Evolutionary conservation across 2,888 invertebrate genomes (phyloP).

Genomic region (Zaprionus lineosus): DNA sequence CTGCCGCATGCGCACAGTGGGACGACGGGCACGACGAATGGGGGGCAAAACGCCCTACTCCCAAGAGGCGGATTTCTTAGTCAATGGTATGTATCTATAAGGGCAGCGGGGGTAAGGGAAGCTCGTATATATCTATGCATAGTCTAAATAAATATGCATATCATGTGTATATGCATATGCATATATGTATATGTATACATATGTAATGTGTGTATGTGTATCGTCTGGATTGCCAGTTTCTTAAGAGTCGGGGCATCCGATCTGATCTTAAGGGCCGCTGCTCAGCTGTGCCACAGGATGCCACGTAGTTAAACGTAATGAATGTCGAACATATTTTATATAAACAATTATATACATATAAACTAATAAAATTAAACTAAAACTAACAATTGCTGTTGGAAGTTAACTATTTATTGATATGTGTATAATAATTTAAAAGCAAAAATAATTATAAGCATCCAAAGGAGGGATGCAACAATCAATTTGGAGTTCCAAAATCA

Average conservation of each 20-base stretch:
- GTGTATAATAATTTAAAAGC: no score
- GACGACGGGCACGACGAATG: constrained; percentile 87
- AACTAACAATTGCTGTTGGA: constrained; percentile 6
- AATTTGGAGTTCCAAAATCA: no score
- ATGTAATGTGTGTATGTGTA: no score
- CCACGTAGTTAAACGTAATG: constrained; percentile 50
- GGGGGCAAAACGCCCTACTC: constrained; percentile 92
- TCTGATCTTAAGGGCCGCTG: constrained; percentile 3
- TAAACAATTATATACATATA: constrained; percentile 57
- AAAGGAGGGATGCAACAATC: no score
- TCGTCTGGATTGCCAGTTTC: constrained; percentile 33
- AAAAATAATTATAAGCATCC: no score
- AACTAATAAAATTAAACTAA: constrained; percentile 26
- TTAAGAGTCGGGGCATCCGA: constrained; percentile 10
- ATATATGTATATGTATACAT: constrained; percentile 12
- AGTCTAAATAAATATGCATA: no score
- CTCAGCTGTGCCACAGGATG: not conserved
- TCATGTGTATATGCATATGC: constrained; percentile 1
- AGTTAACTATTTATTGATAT: no score
- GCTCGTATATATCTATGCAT: constrained; percentile 11
- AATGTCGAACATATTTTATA: constrained; percentile 69
- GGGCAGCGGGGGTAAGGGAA: no score
- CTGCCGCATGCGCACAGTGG: constrained; percentile 91
- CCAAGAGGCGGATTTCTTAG: constrained; percentile 97
- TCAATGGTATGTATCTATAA: constrained; percentile 97